Conservation (phyloP, 2,113 vertebrate genomes). For the Motacilla tschutschensis region DNA sequence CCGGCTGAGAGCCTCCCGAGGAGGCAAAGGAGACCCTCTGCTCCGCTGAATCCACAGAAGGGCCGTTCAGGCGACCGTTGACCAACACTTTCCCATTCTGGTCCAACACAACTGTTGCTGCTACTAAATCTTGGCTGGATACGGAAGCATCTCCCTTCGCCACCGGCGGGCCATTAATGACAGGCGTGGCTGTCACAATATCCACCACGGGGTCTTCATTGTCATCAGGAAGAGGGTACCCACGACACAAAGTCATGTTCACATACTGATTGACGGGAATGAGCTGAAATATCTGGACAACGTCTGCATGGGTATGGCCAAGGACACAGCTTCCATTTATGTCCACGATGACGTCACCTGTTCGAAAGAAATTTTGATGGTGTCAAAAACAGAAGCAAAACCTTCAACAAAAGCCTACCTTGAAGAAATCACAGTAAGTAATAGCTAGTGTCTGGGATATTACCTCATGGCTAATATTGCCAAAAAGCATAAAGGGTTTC, state of each 20-base stretch:
- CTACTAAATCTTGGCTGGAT: constrained; percentile 76
- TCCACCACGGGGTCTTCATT: constrained; percentile 78
- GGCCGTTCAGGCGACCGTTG: constrained; percentile 80
- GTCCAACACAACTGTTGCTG: constrained; percentile 69
- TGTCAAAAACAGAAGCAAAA: neutral
- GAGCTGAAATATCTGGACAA: constrained; percentile 97
- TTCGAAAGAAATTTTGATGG: constrained; percentile 18
- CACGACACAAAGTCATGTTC: constrained; percentile 92
- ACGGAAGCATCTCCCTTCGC: constrained; percentile 72
- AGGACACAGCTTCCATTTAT: constrained; percentile 92
- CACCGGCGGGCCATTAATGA: constrained; percentile 75
- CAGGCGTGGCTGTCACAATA: constrained; percentile 76
- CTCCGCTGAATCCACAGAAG: constrained; percentile 58
- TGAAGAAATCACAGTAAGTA: neutral
- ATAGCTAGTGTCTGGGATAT: neutral
- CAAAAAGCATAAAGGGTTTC: neutral
- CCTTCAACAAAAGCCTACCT: neutral
- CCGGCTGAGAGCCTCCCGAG: constrained; percentile 83
- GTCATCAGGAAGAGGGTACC: constrained; percentile 95
- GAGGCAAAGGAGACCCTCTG: constrained; percentile 78
- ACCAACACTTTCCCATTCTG: constrained; percentile 77
- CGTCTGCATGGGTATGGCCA: constrained; percentile 95
- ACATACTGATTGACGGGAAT: constrained; percentile 93
- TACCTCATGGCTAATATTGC: neutral
- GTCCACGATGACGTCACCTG: constrained; percentile 96